Conservation (phyloP, 2,113 vertebrate species). For the Zosterops lateralis region DNA sequence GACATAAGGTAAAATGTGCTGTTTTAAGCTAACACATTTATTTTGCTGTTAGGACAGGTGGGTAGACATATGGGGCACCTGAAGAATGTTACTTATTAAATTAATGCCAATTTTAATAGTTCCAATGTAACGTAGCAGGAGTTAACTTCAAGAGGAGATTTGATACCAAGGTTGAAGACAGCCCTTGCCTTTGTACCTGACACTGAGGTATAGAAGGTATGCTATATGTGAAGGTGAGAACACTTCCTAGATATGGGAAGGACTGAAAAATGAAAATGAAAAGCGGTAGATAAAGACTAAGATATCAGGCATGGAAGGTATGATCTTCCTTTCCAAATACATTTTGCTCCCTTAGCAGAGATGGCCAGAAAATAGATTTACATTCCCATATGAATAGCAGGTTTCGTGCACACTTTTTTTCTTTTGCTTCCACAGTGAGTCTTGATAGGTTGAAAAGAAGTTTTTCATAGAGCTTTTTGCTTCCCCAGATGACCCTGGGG, state of each 20-base stretch:
- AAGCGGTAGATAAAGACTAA: not conserved
- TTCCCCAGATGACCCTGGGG: not conserved
- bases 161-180: not conserved
- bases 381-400: not conserved
- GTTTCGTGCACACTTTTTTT: not conserved
- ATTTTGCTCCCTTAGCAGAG: not conserved
- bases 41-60: not conserved
- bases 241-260: not conserved
- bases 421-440: not conserved
- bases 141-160: not conserved
- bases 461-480: not conserved
- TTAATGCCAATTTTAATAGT: not conserved
- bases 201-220: not conserved
- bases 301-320: not conserved
- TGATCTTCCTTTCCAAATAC: not conserved
- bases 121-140: not conserved
- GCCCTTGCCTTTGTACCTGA: not conserved
- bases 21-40: not conserved
- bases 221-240: not conserved
- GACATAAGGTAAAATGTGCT: not conserved
- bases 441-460: not conserved
- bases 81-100: not conserved
- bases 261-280: not conserved
- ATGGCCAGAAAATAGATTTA: not conserved
- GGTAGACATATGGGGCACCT: not conserved